Evolutionary conservation across 2,888 invertebrate species (phyloP), one percentile per base, ranked within the genome.

Genomic region (Phaedon cochleariae): DNA sequence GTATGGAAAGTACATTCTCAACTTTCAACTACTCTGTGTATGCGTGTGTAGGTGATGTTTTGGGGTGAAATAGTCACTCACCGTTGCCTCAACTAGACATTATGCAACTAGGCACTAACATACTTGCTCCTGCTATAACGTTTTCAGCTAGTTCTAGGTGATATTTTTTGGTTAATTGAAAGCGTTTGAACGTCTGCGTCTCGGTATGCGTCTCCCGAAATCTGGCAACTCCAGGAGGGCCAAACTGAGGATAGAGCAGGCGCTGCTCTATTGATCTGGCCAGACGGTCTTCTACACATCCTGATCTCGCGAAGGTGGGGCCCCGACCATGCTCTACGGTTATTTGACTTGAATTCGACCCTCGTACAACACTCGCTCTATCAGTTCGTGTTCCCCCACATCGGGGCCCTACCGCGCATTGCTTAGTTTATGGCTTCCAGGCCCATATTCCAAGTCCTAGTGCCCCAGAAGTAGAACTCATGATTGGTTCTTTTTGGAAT

Each of bases 401-500:
- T 69, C 67, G 45, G 62, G 70, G 65, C 69, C 69, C 68, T 62
- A 59, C 54, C 70, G 70, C 65, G 64, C 53, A 59, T 68, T 58
- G 65, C 63, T 63, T 65, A 69, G 76, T 78, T 70, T 77, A 78
- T 78, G 78, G 77, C 77, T 75, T 74, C 75, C 68, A 67, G 69
- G 73, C 76, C 74, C 46, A 62, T 59, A 68, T 73, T 73, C 52
- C 62, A 61, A 65, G 55, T 67, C 64, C 70, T 72, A 72, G 75
- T 76, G 76, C 65, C 69, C 65, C 70, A 70, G 64, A 59, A 74
- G 37, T 75, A 79, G 80, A 81, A 87, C 88, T 87, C 88, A 96
- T 96, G 96, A 95, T 96, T 89, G 95, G 95, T 87, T 95, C 95
- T 89, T 95, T 96, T 89, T 95, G 95, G 95, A 96, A 95, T 88